Conservation (phyloP, 1,140 invertebrate genomes). For the Trichogramma pretiosum region DNA sequence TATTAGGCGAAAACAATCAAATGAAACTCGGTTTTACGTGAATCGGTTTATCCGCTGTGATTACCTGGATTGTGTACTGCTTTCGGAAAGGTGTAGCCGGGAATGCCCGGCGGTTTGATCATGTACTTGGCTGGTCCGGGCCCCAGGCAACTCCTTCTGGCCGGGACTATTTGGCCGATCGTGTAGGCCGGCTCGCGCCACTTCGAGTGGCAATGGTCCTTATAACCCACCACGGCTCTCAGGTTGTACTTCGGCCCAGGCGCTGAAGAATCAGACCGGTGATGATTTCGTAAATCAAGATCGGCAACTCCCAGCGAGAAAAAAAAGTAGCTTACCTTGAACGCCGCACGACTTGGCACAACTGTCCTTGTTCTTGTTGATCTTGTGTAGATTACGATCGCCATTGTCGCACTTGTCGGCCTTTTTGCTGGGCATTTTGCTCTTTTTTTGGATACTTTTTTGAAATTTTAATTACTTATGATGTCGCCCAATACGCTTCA, state of each 20-base stretch:
- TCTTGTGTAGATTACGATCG: no score
- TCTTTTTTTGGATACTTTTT: no score
- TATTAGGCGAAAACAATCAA: no score
- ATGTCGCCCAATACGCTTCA: no score
- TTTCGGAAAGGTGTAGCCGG: constrained; percentile 26
- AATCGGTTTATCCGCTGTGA: no score
- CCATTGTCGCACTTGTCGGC: no score
- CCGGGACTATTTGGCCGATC: constrained; percentile 17
- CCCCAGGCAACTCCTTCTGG: not conserved
- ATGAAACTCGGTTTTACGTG: no score
- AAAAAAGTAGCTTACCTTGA: not conserved
- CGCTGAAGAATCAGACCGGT: constrained; percentile 20
- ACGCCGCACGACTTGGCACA: constrained; percentile 3
- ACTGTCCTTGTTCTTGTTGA: no score
- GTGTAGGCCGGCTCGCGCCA: constrained; percentile 35
- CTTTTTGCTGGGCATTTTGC: no score
- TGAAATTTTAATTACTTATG: no score
- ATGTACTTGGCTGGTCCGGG: constrained; percentile 34
- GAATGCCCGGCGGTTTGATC: constrained; percentile 6
- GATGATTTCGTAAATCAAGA: not conserved
- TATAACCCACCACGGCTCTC: constrained; percentile 30
- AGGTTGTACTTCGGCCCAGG: constrained; percentile 37
- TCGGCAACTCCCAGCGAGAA: not conserved
- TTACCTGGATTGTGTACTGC: not conserved
- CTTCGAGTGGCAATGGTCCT: constrained; percentile 31